Conservation (phyloP, 2,888 invertebrate species). For the Caradrina clavipalpis region DNA sequence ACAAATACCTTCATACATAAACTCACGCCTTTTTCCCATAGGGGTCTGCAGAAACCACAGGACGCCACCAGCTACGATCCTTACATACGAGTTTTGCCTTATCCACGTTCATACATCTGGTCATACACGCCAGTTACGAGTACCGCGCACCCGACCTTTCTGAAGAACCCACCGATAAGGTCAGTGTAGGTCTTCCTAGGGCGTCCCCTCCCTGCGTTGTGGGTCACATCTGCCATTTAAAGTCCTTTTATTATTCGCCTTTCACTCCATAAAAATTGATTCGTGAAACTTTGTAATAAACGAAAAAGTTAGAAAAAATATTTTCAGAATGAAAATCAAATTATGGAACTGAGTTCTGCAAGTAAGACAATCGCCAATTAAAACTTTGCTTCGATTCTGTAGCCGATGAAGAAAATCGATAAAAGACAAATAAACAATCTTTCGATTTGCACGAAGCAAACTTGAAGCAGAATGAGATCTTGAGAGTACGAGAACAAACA, state of each 20-base stretch:
- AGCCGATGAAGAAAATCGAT: conserved; percentile 36
- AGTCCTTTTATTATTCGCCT: too few species aligned
- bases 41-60: too few species aligned
- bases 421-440: conserved; percentile 16
- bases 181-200: too few species aligned
- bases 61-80: too few species aligned
- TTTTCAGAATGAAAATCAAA: conserved; percentile 36
- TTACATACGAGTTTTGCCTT: too few species aligned
- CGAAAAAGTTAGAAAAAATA: conserved; percentile 36
- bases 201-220: too few species aligned
- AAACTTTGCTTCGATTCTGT: conserved; percentile 43
- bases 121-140: too few species aligned
- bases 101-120: too few species aligned
- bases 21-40: too few species aligned
- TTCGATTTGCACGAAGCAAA: conserved; percentile 2
- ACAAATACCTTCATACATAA: not conserved
- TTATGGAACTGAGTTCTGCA: conserved; percentile 38
- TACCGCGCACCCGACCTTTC: too few species aligned
- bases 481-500: not conserved
- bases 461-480: not conserved
- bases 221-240: too few species aligned
- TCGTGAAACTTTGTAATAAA: conserved; percentile 32
- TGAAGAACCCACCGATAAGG: too few species aligned
- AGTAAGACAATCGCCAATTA: conserved; percentile 54
- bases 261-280: conserved; percentile 25